Conservation (phyloP, 2,888 invertebrate species). For the Rhimphoctona megacephalus region DNA sequence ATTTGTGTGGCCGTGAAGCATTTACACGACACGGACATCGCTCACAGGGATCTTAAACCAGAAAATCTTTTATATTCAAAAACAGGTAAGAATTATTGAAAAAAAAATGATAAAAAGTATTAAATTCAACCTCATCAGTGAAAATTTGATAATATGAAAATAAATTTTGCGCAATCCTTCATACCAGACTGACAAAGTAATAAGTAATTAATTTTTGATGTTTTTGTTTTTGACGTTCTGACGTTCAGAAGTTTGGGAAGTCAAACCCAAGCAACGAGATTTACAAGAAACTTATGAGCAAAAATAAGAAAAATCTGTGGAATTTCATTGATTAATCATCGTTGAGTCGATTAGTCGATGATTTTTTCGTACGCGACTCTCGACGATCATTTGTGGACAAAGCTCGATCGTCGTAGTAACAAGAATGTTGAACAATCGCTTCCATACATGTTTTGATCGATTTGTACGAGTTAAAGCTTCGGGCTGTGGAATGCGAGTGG, state of each 20-base stretch:
- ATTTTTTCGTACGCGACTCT: not conserved
- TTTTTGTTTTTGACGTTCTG: not conserved
- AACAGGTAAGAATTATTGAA: conserved; percentile 84
- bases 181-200: not conserved
- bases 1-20: conserved; percentile 98
- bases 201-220: too few species aligned
- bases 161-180: not conserved
- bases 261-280: not conserved
- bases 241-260: not conserved
- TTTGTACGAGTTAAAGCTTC: conserved; percentile 27
- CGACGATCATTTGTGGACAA: not conserved
- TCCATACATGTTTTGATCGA: conserved; percentile 28
- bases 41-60: conserved; percentile 98
- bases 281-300: not conserved
- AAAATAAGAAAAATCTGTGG: not conserved
- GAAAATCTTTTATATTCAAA: conserved; percentile 97
- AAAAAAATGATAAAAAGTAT: not conserved
- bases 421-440: conserved; percentile 14
- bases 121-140: not conserved
- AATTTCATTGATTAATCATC: not conserved
- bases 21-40: conserved; percentile 97
- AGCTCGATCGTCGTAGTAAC: conserved; percentile 12
- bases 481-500: conserved; percentile 39
- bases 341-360: not conserved
- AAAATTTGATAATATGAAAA: not conserved